phyloP scores from a whole-genome alignment of 1,140 invertebrate genomes.

The Drosophila orosa region DNA sequence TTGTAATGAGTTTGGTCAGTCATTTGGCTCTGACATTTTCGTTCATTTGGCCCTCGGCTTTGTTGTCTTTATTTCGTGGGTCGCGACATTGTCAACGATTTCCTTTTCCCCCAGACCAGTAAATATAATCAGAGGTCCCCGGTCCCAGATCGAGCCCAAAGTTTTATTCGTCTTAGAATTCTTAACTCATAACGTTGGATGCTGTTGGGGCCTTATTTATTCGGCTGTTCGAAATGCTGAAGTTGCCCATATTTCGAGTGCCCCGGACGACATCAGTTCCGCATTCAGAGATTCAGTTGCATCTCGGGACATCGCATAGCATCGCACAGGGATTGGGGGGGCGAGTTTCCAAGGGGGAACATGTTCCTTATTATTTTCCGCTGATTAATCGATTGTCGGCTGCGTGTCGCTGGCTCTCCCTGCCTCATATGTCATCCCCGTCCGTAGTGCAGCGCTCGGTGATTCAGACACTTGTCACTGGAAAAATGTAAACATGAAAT shows the following conservation, averaged over 20 bases:
- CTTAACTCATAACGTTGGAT: slow-evolving; percentile 35
- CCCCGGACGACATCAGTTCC: slow-evolving; percentile 59
- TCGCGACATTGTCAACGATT: slow-evolving; percentile 39
- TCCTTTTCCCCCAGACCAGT: slow-evolving; percentile 11
- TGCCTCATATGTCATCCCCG: slow-evolving; percentile 75
- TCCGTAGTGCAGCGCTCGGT: slow-evolving; percentile 55
- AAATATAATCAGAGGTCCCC: slow-evolving; percentile 1
- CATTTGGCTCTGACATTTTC: slow-evolving; percentile 75
- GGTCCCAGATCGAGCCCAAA: slow-evolving; percentile 6
- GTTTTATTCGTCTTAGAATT: slow-evolving; percentile 56
- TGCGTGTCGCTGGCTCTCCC: slow-evolving; percentile 75
- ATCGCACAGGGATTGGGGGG: neutral
- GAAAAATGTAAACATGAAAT: slow-evolving; percentile 83
- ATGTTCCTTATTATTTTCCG: slow-evolving; percentile 81
- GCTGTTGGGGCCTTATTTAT: slow-evolving; percentile 65
- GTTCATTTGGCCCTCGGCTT: slow-evolving; percentile 41
- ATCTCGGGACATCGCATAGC: slow-evolving; percentile 25
- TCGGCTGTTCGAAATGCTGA: slow-evolving; percentile 68
- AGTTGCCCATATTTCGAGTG: slow-evolving; percentile 67
- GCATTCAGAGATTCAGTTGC: slow-evolving; percentile 69
- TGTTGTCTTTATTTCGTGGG: slow-evolving; percentile 73
- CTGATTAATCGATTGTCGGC: slow-evolving; percentile 82
- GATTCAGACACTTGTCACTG: slow-evolving; percentile 82
- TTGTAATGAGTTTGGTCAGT: slow-evolving; percentile 81
- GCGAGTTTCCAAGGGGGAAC: slow-evolving; percentile 34